Evolutionary conservation across 2,888 invertebrate genomes (phyloP).

Genomic region (Cremastinae sp.): DNA sequence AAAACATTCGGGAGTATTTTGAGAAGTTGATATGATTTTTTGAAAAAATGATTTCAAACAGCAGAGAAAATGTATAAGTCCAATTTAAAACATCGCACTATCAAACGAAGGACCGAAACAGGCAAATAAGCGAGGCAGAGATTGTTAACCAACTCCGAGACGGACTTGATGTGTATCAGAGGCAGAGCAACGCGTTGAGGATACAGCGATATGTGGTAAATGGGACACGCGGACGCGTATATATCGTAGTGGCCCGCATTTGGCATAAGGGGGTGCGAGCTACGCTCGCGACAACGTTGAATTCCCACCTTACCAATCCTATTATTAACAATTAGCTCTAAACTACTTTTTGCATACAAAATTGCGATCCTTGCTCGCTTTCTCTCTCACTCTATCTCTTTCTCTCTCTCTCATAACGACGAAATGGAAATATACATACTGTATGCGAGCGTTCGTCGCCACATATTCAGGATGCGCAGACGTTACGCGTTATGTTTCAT

Average conservation of each 20-base stretch:
- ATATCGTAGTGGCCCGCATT: slow-evolving; percentile 41
- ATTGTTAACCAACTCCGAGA: too few species aligned
- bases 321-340: slow-evolving; percentile 80
- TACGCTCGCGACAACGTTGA: slow-evolving; percentile 68
- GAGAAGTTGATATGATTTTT: too few species aligned
- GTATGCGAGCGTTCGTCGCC: slow-evolving; percentile 74
- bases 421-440: slow-evolving; percentile 80
- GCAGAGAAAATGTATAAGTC: too few species aligned
- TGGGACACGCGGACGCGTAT: neutral
- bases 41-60: too few species aligned
- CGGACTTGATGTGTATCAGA: slow-evolving; percentile 62
- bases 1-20: too few species aligned
- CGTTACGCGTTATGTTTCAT: slow-evolving; percentile 51
- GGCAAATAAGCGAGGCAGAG: too few species aligned
- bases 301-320: slow-evolving; percentile 81
- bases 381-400: neutral
- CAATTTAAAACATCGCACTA: too few species aligned
- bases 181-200: slow-evolving; percentile 20
- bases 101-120: too few species aligned
- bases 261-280: slow-evolving; percentile 59
- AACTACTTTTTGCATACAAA: slow-evolving; percentile 80
- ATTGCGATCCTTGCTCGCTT: slow-evolving; percentile 72
- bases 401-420: slow-evolving; percentile 73
- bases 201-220: slow-evolving; percentile 29
- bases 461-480: slow-evolving; percentile 48